Base-by-base conservation (phyloP, 2,888 invertebrate genomes). In the Microctonus brassicae region DNA sequence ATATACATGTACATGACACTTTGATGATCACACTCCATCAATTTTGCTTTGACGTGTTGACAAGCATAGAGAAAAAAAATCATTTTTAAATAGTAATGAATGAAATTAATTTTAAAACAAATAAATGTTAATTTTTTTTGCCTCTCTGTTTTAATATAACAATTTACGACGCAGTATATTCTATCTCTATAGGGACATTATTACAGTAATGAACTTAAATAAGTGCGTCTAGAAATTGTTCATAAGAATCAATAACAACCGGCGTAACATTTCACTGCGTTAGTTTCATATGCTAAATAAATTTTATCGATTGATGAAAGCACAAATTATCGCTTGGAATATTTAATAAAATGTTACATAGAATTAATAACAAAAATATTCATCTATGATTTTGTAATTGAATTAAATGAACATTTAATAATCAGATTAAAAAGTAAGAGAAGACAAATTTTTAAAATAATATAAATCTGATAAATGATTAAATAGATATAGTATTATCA, bases 121-220 rank as follows among this genome's bases (percentile, higher is more conserved):
- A 22, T 66, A 36, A 57, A 36, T 53, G 68, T 24, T 24, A 36
- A 58, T 33, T 72, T 53, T 64, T 26, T 60, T 34, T 72, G 10
- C 26, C 53, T 7, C 61, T 68, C 61, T 55, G 36, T 70, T 65
- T 61, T 42, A 42, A 70, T 34, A 61, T n/a, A n/a, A n/a, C n/a
- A n/a, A n/a, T n/a, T n/a, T 69, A 69, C 75, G 73, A 75, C 76
- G 76, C 76, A 76, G 74, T 76, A 75, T 47, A 62, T 47, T 58
- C 24, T 20, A 33, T 42, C 55, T 73, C 70, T 76, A 76, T 76
- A 76, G 76, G 75, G 76, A 75, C 76, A 64, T 63, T 58, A 34
- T 20, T n/a, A 65, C 26, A 7, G 60, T 65, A 42, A 67, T 47
- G 64, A 58, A 65, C 34, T 65, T 26, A 47, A 68, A 67, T 65